Evolutionary conservation across 35 echinoderm and acorn worm genomes (phyloP).

Genomic region (Hemicentrotus pulcherrimus): DNA sequence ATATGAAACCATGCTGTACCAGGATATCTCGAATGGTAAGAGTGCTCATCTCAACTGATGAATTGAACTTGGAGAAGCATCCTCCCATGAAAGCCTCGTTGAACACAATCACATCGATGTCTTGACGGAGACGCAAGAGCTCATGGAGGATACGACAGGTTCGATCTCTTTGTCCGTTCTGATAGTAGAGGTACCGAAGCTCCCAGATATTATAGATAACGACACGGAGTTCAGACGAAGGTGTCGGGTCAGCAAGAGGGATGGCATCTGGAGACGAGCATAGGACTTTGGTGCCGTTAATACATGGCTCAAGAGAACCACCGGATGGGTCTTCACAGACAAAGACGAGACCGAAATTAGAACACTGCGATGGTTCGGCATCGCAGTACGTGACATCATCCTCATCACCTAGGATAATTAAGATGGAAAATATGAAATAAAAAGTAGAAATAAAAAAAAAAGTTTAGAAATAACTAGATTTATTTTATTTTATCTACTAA

Average conservation of each 20-base stretch:
- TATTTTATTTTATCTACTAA: too few relatives aligned
- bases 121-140: constrained; percentile 58
- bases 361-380: constrained; percentile 48
- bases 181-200: constrained; percentile 72
- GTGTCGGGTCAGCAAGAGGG: constrained; percentile 35
- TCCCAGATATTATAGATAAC: constrained; percentile 75
- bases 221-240: constrained; percentile 29
- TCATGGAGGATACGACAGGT: constrained; percentile 64
- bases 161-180: constrained; percentile 79
- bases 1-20: constrained; percentile 66
- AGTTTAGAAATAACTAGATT: too few relatives aligned
- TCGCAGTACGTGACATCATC: constrained; percentile 49
- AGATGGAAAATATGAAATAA: not conserved
- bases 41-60: not conserved
- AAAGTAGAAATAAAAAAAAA: too few relatives aligned
- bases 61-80: constrained; percentile 61
- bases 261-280: constrained; percentile 58
- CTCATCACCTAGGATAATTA: not conserved
- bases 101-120: constrained; percentile 80
- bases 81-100: constrained; percentile 87
- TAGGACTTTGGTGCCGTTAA: constrained; percentile 46
- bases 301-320: constrained; percentile 40
- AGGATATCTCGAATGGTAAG: constrained; percentile 76
- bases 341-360: constrained; percentile 66
- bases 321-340: constrained; percentile 52